Percentiles rank a stretch among this genome's conserved stretches.
phyloP scores from a whole-genome alignment of 2,888 invertebrate species.

The Brachypalpus laphriformis region DNA sequence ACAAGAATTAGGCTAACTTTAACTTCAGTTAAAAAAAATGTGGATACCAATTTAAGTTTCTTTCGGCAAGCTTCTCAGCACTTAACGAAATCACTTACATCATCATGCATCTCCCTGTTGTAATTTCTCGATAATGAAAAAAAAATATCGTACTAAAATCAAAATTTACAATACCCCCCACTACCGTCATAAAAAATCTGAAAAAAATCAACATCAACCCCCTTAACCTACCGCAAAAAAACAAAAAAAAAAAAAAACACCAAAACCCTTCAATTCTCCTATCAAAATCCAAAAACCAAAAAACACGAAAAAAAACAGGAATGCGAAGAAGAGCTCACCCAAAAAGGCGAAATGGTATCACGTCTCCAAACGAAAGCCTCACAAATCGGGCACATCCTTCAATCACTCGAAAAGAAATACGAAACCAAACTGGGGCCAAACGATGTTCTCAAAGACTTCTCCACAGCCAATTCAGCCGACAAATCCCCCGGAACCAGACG shows the following conservation, averaged over 20 bases:
- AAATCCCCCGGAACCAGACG: slow-evolving; percentile 80
- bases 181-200: slow-evolving; percentile 37
- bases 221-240: slow-evolving; percentile 33
- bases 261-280: not conserved
- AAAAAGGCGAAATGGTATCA: slow-evolving; percentile 97
- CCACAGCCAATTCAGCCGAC: slow-evolving; percentile 82
- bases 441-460: slow-evolving; percentile 82
- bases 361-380: slow-evolving; percentile 97
- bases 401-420: slow-evolving; percentile 91
- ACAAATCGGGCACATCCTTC: slow-evolving; percentile 96
- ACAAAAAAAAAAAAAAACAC: not conserved
- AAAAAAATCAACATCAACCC: slow-evolving; percentile 35
- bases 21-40: too few relatives aligned
- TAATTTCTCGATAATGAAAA: slow-evolving; percentile 61
- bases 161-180: slow-evolving; percentile 70
- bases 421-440: slow-evolving; percentile 83
- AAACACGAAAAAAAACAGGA: slow-evolving; percentile 85
- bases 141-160: slow-evolving; percentile 71
- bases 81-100: slow-evolving; percentile 46
- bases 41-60: slow-evolving; percentile 46
- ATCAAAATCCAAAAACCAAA: slow-evolving; percentile 28
- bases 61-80: slow-evolving; percentile 67
- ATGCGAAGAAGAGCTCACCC: slow-evolving; percentile 97
- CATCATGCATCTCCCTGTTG: slow-evolving; percentile 64
- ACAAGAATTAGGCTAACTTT: too few relatives aligned